These are phyloP conservation scores for Epinephelus malabaricus DNA, from an alignment of 2,797 vertebrate species.

Conservation along the genomic window DNA sequence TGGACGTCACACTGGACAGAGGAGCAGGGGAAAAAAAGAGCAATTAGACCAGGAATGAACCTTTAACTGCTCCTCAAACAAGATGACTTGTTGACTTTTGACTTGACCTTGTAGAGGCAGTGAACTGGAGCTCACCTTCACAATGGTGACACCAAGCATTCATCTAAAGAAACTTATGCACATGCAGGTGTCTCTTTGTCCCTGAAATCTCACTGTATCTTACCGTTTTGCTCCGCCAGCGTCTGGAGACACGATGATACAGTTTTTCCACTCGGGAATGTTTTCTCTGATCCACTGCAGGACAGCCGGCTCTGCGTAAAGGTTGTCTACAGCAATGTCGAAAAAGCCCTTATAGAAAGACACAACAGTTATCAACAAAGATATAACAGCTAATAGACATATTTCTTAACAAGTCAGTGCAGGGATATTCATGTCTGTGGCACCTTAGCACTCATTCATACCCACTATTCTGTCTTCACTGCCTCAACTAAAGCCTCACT, in stretches of 20 bases:
- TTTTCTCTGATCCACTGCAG: slow-evolving; percentile 96
- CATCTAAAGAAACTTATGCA: neutral
- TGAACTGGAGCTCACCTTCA: neutral
- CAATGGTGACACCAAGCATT: neutral
- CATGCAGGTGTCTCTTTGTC: no score
- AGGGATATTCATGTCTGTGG: no score
- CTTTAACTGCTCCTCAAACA: neutral
- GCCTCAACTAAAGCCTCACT: no score
- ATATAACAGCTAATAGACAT: no score
- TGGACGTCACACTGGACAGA: slow-evolving; percentile 92
- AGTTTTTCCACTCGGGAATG: slow-evolving; percentile 93
- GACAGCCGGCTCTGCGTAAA: slow-evolving; percentile 95
- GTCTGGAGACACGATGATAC: slow-evolving; percentile 95
- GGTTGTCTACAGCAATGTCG: slow-evolving; percentile 96
- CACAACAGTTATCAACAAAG: no score
- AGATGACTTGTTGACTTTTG: neutral
- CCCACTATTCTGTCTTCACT: no score
- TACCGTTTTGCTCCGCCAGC: slow-evolving; percentile 97
- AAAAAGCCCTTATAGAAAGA: slow-evolving; percentile 90
- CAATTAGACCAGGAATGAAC: no score
- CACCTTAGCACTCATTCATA: no score
- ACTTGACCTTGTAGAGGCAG: no score
- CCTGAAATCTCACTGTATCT: neutral
- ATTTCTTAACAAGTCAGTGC: no score
- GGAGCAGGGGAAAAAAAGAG: neutral